Evolutionary conservation across 2,888 invertebrate genomes (phyloP).

Genomic region (Mesopsocus fuscifrons): DNA sequence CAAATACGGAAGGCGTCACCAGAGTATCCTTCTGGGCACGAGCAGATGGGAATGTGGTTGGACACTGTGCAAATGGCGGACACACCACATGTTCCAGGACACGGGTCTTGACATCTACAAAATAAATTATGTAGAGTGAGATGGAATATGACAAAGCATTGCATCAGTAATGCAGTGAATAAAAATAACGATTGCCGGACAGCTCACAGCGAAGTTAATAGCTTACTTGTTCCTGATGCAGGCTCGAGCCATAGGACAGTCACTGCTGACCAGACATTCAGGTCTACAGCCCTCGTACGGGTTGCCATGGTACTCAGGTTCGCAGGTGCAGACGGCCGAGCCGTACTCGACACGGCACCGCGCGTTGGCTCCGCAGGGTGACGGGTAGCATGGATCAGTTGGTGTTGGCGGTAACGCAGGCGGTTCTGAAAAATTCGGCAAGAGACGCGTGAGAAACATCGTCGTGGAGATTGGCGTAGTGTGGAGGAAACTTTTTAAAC

Average conservation of each 20-base stretch:
- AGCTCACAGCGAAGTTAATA: neutral
- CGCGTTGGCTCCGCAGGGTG: slow-evolving; percentile 57
- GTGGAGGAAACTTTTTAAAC: too few species aligned
- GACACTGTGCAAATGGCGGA: slow-evolving; percentile 24
- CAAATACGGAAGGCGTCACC: slow-evolving; percentile 27
- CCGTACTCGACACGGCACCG: slow-evolving; percentile 41
- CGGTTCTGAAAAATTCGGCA: slow-evolving; percentile 1
- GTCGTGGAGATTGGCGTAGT: too few species aligned
- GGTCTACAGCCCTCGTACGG: slow-evolving; percentile 29
- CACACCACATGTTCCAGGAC: slow-evolving; percentile 21
- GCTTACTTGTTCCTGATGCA: slow-evolving; percentile 22
- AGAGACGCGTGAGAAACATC: too few species aligned
- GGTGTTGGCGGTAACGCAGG: neutral
- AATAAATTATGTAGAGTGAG: too few species aligned
- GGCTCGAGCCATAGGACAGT: slow-evolving; percentile 28
- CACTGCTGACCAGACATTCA: slow-evolving; percentile 30
- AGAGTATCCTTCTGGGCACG: slow-evolving; percentile 25
- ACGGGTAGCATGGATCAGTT: slow-evolving; percentile 4
- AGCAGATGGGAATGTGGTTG: slow-evolving; percentile 26
- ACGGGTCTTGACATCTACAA: slow-evolving; percentile 23
- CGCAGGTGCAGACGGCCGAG: slow-evolving; percentile 25
- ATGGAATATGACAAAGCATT: too few species aligned
- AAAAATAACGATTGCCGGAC: too few species aligned
- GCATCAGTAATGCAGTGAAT: too few species aligned
- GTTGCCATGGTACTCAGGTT: slow-evolving; percentile 28